phyloP scores from a whole-genome alignment of 2,797 vertebrate genomes.

The Tokudaia tokunoshimensis region DNA sequence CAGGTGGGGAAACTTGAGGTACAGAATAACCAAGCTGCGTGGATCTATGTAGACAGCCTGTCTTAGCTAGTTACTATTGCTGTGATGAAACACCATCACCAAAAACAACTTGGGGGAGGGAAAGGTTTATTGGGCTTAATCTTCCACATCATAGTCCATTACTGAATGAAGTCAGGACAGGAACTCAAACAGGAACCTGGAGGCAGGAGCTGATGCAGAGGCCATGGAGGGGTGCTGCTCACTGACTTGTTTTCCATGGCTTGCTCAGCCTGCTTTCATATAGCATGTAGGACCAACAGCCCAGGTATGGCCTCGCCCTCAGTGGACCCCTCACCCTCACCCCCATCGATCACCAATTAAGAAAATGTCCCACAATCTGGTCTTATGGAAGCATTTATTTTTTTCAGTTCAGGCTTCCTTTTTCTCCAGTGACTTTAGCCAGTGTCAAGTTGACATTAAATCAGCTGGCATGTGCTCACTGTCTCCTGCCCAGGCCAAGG shows the following conservation, averaged over 20 bases:
- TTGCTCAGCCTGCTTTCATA: not conserved
- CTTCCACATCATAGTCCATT: not conserved
- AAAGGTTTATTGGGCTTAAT: not conserved
- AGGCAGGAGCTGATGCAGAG: not conserved
- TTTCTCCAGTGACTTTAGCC: not conserved
- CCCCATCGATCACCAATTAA: not conserved
- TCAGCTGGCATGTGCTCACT: not conserved
- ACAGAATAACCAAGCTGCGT: not conserved
- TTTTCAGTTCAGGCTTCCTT: not conserved
- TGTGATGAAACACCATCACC: not conserved
- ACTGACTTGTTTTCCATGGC: not conserved
- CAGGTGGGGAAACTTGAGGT: constrained; percentile 4
- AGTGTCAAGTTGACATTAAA: not conserved
- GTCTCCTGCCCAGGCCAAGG: not conserved
- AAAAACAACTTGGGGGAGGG: not conserved
- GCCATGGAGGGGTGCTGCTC: not conserved
- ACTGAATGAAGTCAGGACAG: not conserved
- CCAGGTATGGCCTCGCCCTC: not conserved
- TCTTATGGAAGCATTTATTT: not conserved
- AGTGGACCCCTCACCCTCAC: not conserved
- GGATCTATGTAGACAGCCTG: not conserved
- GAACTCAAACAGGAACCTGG: not conserved
- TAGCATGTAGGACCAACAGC: not conserved
- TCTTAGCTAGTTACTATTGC: not conserved
- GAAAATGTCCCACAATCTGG: not conserved